Base-by-base conservation (phyloP, 2,113 vertebrate species). In the Thymallus thymallus region DNA sequence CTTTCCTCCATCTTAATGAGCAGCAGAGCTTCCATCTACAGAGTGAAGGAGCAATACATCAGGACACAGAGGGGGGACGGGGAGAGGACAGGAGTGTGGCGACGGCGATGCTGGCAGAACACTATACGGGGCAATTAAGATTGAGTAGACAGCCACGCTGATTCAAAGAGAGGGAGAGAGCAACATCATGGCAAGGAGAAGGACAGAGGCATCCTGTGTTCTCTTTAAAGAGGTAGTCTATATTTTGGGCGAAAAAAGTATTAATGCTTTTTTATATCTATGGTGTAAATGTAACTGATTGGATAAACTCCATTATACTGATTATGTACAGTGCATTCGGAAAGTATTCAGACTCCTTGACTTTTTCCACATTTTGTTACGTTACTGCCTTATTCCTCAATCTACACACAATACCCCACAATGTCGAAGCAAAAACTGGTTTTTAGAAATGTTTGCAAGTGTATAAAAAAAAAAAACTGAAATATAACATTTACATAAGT, bases 1-100 rank as follows among this genome's bases (percentile, higher is more conserved):
- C 91, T 88, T 85, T 77, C 83, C 83, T 76, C 76, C 75, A 92
- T 92, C 92, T 92, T 92, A 92, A 92, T 92, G 92, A 94, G 90
- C 82, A 84, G 84, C 89, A 69, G 78, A 67, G 81, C 86, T 82
- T 90, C 84, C 87, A 85, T 90, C 83, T 80, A 86, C 80, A 88
- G 62, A 83, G 87, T 73, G 81, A 82, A 82, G 68, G 69, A 69
- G 79, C 83, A 85, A 89, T 91, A 84, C 87, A 91, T 92, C 88
- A 82, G 83, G 76, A 87, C 77, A 82, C 80, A 82, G 73, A 23
- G 64, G n/a, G 58, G 63, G 61, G 78, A 23, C 75, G 78, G 87
- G 76, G 87, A 82, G 80, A 83, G 87, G 82, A 84, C 84, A 75
- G 32, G 75, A 73, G 76, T 60, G 63, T 77, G 86, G 85, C 73